Conservation (phyloP, 2,888 invertebrate genomes). For the Spilarctia lutea region DNA sequence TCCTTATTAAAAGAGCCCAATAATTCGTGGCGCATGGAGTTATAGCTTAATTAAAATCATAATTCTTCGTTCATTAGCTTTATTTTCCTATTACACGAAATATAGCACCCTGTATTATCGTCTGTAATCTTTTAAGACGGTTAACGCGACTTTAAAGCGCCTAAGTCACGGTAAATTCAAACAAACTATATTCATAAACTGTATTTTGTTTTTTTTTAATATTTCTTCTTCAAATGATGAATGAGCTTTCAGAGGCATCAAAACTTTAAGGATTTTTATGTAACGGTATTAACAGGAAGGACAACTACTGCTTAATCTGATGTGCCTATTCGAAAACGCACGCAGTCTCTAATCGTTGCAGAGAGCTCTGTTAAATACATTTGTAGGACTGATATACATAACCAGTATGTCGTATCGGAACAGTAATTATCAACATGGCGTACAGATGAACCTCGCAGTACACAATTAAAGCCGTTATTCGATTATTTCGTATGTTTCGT, state of each 20-base stretch:
- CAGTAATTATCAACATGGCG: slow-evolving; percentile 25
- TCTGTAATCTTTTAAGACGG: neutral
- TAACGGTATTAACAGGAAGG: too few species aligned
- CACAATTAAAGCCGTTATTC: slow-evolving; percentile 55
- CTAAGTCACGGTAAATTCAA: neutral
- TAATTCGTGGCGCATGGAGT: neutral
- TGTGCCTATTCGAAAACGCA: too few species aligned
- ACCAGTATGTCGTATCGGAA: neutral
- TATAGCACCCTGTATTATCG: neutral
- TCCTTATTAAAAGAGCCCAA: neutral
- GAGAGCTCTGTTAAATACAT: neutral
- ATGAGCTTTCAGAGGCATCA: too few species aligned
- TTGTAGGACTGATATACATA: neutral
- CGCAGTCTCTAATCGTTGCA: neutral
- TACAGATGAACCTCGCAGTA: slow-evolving; percentile 46
- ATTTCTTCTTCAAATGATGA: too few species aligned
- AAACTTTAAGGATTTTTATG: too few species aligned
- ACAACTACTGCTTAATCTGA: too few species aligned
- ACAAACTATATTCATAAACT: neutral
- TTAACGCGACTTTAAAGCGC: neutral
- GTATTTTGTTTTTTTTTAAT: too few species aligned
- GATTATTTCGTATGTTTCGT: slow-evolving; percentile 61
- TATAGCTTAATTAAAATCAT: neutral
- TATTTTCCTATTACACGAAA: neutral
- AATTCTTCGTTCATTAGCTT: neutral